A percentile compares a stretch with the other conserved stretches of the same genome.
Conservation (phyloP, 2,888 invertebrate species). For the Hermodice carunculata region DNA sequence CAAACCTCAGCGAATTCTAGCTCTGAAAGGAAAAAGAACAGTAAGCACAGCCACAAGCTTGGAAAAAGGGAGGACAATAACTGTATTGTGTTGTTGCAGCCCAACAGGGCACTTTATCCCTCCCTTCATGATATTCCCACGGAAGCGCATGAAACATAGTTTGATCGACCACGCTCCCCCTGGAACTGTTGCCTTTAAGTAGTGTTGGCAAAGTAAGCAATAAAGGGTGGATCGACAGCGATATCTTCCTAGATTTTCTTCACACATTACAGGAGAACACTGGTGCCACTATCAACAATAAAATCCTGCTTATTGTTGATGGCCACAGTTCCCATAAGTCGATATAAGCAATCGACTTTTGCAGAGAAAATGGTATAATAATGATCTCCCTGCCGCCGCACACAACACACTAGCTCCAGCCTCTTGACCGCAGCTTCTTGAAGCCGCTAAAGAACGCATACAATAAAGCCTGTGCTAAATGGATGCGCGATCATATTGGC, state of each 20-base stretch:
- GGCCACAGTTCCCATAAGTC: background rate
- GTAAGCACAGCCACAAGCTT: background rate
- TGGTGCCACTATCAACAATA: background rate
- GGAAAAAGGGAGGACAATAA: background rate
- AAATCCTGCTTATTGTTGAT: background rate
- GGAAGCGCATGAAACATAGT: background rate
- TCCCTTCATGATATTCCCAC: background rate
- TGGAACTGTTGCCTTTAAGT: background rate
- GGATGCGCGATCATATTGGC: no score
- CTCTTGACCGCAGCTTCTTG: constrained; percentile 8
- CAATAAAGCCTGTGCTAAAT: no score
- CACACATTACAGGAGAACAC: background rate
- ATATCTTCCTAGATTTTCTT: background rate
- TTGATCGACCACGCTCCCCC: background rate
- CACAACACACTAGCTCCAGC: constrained; percentile 15
- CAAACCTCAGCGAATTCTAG: no score
- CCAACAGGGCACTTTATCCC: background rate
- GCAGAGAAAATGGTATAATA: constrained; percentile 6
- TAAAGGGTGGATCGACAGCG: background rate
- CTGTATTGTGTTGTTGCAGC: background rate
- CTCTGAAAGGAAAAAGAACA: background rate
- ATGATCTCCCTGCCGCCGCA: constrained; percentile 14
- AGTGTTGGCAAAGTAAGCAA: no score
- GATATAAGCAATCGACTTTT: background rate
- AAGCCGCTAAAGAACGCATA: no score